A percentile compares a stretch with the other conserved stretches of the same genome.
Conservation (phyloP, 2,797 vertebrate species). For the Sebastes itinus region DNA sequence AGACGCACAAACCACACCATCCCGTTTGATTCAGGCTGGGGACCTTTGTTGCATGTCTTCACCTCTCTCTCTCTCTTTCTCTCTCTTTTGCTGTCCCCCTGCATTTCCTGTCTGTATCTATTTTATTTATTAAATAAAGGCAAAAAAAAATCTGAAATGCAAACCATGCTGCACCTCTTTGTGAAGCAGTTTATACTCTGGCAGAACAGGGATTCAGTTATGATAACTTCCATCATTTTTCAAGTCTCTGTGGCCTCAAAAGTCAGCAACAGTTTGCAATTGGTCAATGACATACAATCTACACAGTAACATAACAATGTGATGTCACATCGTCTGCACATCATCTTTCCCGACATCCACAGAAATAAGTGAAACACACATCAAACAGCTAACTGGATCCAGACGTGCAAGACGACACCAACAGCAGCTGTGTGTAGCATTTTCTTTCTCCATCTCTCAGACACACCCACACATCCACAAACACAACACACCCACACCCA, state of each 20-base stretch:
- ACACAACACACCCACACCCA: background rate
- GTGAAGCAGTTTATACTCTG: background rate
- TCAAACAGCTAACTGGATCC: constrained; percentile 4
- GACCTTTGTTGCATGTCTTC: too few relatives aligned
- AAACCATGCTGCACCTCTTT: background rate
- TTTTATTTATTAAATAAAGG: background rate
- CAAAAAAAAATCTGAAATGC: too few relatives aligned
- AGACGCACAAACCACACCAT: background rate
- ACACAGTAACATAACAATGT: too few relatives aligned
- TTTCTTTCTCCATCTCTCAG: constrained; percentile 21
- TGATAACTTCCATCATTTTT: background rate
- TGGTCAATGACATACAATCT: background rate
- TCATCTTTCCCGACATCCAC: background rate
- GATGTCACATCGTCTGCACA: background rate
- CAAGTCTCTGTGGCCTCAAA: too few relatives aligned
- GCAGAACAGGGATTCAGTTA: background rate
- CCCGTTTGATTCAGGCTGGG: background rate
- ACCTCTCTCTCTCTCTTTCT: too few relatives aligned
- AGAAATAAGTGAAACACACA: background rate
- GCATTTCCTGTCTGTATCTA: background rate
- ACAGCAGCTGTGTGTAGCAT: constrained; percentile 36
- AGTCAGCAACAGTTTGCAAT: background rate
- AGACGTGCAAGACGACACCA: background rate
- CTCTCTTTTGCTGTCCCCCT: too few relatives aligned
- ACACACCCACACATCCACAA: background rate